These are phyloP conservation scores for Nixonia krombeini DNA, from an alignment of 1,140 invertebrate species.

Conservation along the genomic window DNA sequence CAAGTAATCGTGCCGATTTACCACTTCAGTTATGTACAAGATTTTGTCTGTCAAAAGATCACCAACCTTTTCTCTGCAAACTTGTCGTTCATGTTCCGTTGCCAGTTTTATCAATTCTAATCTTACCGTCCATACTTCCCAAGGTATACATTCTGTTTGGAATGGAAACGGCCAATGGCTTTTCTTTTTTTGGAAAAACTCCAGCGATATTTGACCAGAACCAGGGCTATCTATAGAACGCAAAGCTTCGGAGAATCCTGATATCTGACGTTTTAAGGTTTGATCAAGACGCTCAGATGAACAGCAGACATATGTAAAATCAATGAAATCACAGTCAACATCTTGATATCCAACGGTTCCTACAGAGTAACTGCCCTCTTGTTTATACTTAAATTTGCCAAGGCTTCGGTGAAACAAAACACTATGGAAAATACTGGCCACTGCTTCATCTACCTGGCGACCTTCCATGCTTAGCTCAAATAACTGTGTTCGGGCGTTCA, in stretches of 20 bases:
- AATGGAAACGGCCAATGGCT: conserved; percentile 85
- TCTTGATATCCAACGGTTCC: conserved; percentile 95
- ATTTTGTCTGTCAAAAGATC: conserved; percentile 94
- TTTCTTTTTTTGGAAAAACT: conserved; percentile 95
- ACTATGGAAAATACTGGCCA: conserved; percentile 95
- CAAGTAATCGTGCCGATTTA: conserved; percentile 95
- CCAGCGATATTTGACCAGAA: conserved; percentile 90
- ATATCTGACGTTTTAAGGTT: conserved; percentile 85
- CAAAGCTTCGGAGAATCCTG: conserved; percentile 87
- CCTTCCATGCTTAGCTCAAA: conserved; percentile 93
- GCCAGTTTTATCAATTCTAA: conserved; percentile 88
- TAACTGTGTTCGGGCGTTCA: conserved; percentile 91
- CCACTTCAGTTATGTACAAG: conserved; percentile 92
- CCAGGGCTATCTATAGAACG: conserved; percentile 81
- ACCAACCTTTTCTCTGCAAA: conserved; percentile 90
- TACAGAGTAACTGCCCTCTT: conserved; percentile 94
- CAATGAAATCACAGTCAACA: conserved; percentile 97
- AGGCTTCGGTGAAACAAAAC: conserved; percentile 94
- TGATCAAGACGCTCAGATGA: conserved; percentile 84
- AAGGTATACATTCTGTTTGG: conserved; percentile 90
- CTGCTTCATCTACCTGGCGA: conserved; percentile 94
- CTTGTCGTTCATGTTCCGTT: conserved; percentile 90
- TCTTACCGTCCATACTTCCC: conserved; percentile 97
- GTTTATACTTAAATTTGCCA: conserved; percentile 95
- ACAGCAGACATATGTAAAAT: conserved; percentile 97